Conservation (phyloP, 1,140 invertebrate species). For the Homarus americanus region DNA sequence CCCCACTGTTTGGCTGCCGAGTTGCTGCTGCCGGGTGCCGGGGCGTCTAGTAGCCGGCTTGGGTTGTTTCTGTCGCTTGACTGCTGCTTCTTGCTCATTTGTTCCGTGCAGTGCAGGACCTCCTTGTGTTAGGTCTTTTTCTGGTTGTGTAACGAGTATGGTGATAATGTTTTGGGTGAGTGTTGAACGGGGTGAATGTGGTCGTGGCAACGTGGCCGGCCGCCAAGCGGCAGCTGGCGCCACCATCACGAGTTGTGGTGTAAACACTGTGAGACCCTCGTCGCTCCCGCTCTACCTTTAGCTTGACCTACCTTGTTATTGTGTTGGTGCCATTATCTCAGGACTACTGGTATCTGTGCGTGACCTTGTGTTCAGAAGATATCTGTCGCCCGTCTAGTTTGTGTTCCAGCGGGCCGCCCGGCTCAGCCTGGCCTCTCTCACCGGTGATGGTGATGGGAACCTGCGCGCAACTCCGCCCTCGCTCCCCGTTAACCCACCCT, state of each 20-base stretch:
- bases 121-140: conserved; percentile 3
- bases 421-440: background rate
- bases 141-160: conserved; percentile 22
- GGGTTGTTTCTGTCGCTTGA: conserved; percentile 48
- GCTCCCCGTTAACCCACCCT: background rate
- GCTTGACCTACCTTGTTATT: conserved; percentile 6
- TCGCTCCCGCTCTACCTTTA: background rate
- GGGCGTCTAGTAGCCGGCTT: conserved; percentile 50
- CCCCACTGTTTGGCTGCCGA: background rate
- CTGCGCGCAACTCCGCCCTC: conserved; percentile 1
- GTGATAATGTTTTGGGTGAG: background rate
- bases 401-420: background rate
- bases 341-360: background rate
- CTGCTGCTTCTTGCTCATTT: conserved; percentile 26
- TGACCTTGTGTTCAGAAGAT: background rate
- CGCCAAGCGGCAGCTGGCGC: background rate
- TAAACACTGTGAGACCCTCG: conserved; percentile 6
- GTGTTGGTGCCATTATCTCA: too few species aligned
- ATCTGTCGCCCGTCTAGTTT: background rate
- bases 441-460: conserved; percentile 9
- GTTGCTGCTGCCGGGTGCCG: conserved; percentile 34
- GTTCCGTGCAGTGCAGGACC: conserved; percentile 30
- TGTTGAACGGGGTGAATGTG: conserved; percentile 17
- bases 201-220: conserved; percentile 1
- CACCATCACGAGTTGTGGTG: conserved; percentile 12